Conservation (phyloP, 2,113 vertebrate genomes). For the Trematomus loennbergii region DNA sequence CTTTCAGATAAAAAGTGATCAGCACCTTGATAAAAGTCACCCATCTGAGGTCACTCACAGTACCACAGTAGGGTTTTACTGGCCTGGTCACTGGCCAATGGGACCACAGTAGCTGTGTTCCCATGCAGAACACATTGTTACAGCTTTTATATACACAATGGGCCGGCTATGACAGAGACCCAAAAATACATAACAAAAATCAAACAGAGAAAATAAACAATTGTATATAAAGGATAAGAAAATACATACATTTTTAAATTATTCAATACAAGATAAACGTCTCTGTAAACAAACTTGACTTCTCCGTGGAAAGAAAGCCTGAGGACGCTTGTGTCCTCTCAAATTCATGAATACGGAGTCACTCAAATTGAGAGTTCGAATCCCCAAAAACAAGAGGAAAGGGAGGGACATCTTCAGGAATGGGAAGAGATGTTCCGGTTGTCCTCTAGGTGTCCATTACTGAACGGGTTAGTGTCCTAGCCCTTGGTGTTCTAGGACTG, state of each 20-base stretch:
- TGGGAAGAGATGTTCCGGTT: constrained; percentile 20
- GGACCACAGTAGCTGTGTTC: constrained; percentile 51
- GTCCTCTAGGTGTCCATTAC: constrained; percentile 39
- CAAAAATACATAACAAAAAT: constrained; percentile 45
- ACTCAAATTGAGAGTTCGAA: constrained; percentile 44
- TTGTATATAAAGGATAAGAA: constrained; percentile 56
- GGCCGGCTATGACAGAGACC: constrained; percentile 26
- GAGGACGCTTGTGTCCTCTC: constrained; percentile 20
- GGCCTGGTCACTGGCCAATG: constrained; percentile 15
- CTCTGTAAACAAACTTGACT: constrained; percentile 82
- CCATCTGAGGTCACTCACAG: constrained; percentile 37
- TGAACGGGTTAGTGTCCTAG: constrained; percentile 30
- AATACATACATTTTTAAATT: constrained; percentile 78
- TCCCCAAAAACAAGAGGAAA: constrained; percentile 36
- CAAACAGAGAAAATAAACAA: constrained; percentile 27
- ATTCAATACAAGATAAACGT: constrained; percentile 72
- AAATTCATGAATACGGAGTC: constrained; percentile 53
- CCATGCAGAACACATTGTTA: constrained; percentile 69
- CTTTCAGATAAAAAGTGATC: constrained; percentile 15
- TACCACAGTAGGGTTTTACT: constrained; percentile 21
- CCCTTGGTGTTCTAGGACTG: constrained; percentile 6
- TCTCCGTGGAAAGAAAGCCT: constrained; percentile 43
- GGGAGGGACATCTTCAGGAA: constrained; percentile 20
- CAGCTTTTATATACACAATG: constrained; percentile 44
- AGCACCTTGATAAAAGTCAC: constrained; percentile 43